phyloP scores from a whole-genome alignment of 2,888 invertebrate species.

The Lypha dubia region DNA sequence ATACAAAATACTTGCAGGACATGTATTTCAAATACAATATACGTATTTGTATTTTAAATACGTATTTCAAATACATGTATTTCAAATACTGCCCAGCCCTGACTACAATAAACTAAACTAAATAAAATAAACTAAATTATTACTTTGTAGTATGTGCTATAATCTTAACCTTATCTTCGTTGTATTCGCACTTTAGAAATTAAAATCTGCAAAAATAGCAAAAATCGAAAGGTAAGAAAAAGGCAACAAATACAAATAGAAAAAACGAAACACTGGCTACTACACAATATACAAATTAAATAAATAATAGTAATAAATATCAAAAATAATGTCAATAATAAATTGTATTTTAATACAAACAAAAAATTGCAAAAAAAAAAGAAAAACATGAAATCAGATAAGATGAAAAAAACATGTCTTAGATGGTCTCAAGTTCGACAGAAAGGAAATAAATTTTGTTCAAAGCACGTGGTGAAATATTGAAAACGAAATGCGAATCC shows the following conservation, averaged over 20 bases:
- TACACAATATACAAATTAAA: constrained; percentile 9
- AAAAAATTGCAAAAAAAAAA: background rate
- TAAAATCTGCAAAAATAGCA: background rate
- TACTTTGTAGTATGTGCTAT: background rate
- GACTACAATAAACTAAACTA: too few relatives aligned
- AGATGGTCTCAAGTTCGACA: background rate
- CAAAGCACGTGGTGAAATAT: constrained; percentile 17
- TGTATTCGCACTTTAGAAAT: background rate
- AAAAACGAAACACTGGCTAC: background rate
- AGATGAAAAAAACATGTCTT: constrained; percentile 10
- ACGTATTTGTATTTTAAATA: too few relatives aligned
- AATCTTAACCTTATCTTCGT: background rate
- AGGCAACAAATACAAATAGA: background rate
- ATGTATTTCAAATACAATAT: too few relatives aligned
- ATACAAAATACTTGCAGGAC: too few relatives aligned
- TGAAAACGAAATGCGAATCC: background rate
- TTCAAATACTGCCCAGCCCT: too few relatives aligned
- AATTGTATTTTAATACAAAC: constrained; percentile 20
- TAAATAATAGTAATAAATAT: constrained; percentile 37
- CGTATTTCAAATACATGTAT: too few relatives aligned
- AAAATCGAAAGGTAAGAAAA: background rate
- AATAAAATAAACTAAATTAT: constrained; percentile 13
- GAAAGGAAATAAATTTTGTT: background rate
- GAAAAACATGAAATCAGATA: constrained; percentile 7
- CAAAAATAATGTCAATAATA: constrained; percentile 27